Evolutionary conservation across 37 sponge, comb jelly and placozoan genomes (phyloP).

Genomic region (Crambe crambe): DNA sequence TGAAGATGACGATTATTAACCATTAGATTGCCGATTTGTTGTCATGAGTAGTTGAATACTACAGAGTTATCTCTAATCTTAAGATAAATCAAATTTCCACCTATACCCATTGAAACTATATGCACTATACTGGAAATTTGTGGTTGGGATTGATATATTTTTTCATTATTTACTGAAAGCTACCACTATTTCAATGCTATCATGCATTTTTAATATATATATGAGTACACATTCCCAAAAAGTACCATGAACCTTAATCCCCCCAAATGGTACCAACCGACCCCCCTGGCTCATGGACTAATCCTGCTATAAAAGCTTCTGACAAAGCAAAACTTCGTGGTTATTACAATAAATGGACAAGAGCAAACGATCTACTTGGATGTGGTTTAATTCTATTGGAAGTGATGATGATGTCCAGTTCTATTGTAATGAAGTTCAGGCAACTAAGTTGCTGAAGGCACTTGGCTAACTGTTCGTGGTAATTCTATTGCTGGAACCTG

Average conservation of each 20-base stretch:
- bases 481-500: constrained; percentile 23
- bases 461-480: constrained; percentile 47
- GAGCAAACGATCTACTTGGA: too few relatives aligned
- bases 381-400: constrained; percentile 1
- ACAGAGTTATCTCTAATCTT: too few relatives aligned
- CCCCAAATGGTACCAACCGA: background rate
- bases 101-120: too few relatives aligned
- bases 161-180: background rate
- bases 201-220: background rate
- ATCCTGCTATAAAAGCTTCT: too few relatives aligned
- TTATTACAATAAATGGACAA: too few relatives aligned
- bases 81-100: too few relatives aligned
- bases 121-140: background rate
- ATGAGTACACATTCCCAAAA: background rate
- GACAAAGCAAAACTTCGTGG: too few relatives aligned
- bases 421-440: constrained; percentile 22
- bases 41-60: too few relatives aligned
- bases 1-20: background rate
- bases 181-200: background rate
- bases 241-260: background rate
- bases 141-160: too few relatives aligned
- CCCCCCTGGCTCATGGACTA: background rate
- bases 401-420: constrained; percentile 28
- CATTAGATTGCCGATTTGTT: too few relatives aligned
- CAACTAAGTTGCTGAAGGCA: constrained; percentile 21